Base-by-base conservation (phyloP, 2,888 invertebrate species). In the Synergus itoensis region DNA sequence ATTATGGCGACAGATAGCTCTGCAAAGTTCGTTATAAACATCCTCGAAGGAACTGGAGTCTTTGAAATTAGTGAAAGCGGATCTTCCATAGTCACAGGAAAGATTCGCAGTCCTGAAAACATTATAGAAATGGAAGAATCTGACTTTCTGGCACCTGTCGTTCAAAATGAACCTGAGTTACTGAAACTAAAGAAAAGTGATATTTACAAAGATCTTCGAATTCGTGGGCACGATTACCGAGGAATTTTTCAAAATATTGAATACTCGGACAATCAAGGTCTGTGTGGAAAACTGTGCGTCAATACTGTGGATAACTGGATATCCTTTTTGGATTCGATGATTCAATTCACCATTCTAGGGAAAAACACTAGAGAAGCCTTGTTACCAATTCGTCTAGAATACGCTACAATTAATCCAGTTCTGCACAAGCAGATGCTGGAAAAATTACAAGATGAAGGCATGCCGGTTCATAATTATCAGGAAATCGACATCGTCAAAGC, bases 291-390 rank as follows among this genome's bases (percentile, higher is more conserved):
- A n/a, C n/a, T n/a, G n/a, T n/a, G n/a, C n/a, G n/a, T 87, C 82
- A 99, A 99, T 99, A 94, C n/a, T n/a, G n/a, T 94, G 79, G 95
- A 95, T 84, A 97, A 99, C 92, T 99, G 99, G 99, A 95, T 99
- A 79, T 96, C 98, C 67, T 99, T 96, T 93, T 95, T 99, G 93
- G 99, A 99, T 91, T 98, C 98, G 1, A 97, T 99, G 96, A 94
- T 99, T 69, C 99, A 99, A 93, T 98, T 98, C 91, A 95, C 95
- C 77, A 96, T 99, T 88, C 93, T 98, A 84, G 96, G 96, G 77
- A 95, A 95, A 86, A 94, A 95, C 86, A 94, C 96, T 43, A 94
- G 96, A 69, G 96, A 97, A 89, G 93, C 99, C n/a, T 96, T 96
- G 91, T 93, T 99, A 84, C 99, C 99, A 0, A 98, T 98, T 48